Base-by-base conservation (phyloP, 2,888 invertebrate genomes). In the Macaria liturata region DNA sequence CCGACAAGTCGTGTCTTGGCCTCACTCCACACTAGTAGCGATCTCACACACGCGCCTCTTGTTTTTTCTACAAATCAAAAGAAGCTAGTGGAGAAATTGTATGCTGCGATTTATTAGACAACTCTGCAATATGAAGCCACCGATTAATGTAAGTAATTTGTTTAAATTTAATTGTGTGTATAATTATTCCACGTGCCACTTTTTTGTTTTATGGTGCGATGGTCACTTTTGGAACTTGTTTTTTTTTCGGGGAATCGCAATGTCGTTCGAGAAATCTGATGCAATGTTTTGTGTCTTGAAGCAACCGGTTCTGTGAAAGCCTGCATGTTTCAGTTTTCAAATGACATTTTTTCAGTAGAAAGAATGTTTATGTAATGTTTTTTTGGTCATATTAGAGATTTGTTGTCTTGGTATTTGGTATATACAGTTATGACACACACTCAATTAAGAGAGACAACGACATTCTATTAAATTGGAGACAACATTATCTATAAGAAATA, bases 71-170 rank as follows among this genome's bases (percentile, higher is more conserved):
- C 20, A 20, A 20, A 20, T 20, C 20, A 20, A 20, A 20, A 20
- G 20, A 20, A 20, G 20, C 20, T 20, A 20, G 1, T 2, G 34
- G 34, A 37, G 3, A 37, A 37, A 37, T 37, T 7, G 34, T 59
- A 91, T 91, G 90, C 73, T 88, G 73, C 81, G 71, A 68, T 75
- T 86, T 40, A 64, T 89, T 45, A 85, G 78, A 79, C 76, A 74
- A 66, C 70, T 86, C 69, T 83, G 74, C 75, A 87, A 75, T n/a
- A 91, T 91, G 91, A 91, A 90, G 65, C 91, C 91, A 55, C 91
- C 90, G 63, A 83, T 84, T 9, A 89, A 85, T 55, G 91, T 91
- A 62, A 91, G 91, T 88, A 65, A 1, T 1, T 9, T 8, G 3
- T 40, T 42, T 8, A 8, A 8, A 9, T 42, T 8, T 8, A 42